These are phyloP conservation scores for Drosophila acutilabella DNA, from an alignment of 2,888 invertebrate species.

Conservation along the genomic window DNA sequence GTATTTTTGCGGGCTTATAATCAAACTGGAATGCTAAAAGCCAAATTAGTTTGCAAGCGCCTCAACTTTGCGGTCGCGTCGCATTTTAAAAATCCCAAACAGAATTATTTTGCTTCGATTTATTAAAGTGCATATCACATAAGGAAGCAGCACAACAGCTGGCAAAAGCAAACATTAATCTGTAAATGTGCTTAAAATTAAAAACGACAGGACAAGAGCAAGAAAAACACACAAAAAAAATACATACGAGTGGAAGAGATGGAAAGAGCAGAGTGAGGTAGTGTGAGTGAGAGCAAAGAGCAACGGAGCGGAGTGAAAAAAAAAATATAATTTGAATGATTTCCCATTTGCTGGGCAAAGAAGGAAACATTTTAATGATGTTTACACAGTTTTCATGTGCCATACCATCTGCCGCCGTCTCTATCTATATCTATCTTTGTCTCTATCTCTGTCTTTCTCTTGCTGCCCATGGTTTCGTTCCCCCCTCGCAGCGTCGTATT, in stretches of 20 bases:
- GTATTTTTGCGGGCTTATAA: conserved; percentile 16
- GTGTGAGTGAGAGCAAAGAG: neutral
- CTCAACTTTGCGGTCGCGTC: conserved; percentile 29
- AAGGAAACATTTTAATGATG: conserved; percentile 70
- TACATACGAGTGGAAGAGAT: neutral
- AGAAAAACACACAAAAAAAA: conserved; percentile 1
- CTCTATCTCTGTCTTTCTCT: conserved; percentile 11
- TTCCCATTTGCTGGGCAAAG: conserved; percentile 59
- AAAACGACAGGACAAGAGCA: conserved; percentile 12
- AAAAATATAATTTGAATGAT: conserved; percentile 65
- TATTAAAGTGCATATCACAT: conserved; percentile 38
- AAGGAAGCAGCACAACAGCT: conserved; percentile 7
- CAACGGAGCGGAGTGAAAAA: conserved; percentile 3
- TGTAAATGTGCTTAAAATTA: conserved; percentile 40
- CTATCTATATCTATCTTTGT: conserved; percentile 9
- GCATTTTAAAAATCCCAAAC: conserved; percentile 7
- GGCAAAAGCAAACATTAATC: conserved; percentile 32
- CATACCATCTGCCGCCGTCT: conserved; percentile 34
- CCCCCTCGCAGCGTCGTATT: conserved; percentile 35
- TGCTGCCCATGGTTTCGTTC: neutral
- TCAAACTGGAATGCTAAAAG: conserved; percentile 30
- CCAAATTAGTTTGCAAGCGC: conserved; percentile 40
- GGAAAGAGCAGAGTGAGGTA: conserved; percentile 4
- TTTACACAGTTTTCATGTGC: conserved; percentile 60
- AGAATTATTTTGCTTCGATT: conserved; percentile 58